Conservation (phyloP, 2,797 vertebrate species). For the Toxotes lorentzi region DNA sequence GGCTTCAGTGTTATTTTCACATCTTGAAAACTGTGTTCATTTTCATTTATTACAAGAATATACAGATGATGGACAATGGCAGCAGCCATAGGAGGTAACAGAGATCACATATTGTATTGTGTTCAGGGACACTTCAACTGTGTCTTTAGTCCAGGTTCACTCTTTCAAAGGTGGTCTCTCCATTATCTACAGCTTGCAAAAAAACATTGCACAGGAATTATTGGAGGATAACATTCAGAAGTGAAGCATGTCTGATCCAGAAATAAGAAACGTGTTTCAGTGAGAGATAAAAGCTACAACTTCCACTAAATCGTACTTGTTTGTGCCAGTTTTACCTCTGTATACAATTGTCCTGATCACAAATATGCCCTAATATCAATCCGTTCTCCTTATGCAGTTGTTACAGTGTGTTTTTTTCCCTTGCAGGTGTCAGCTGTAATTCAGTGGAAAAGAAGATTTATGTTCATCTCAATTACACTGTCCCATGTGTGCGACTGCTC, state of each 20-base stretch:
- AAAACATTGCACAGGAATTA: not conserved
- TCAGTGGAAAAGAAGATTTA: constrained; percentile 97
- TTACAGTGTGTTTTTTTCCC: not conserved
- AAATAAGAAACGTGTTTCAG: not conserved
- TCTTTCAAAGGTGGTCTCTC: not conserved
- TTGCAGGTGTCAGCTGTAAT: constrained; percentile 81
- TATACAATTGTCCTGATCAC: not conserved
- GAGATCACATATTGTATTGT: not conserved
- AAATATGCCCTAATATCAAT: not conserved
- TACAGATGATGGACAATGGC: not conserved
- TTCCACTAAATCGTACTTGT: not conserved
- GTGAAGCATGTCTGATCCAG: not conserved
- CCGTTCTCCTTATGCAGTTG: not conserved
- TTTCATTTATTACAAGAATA: not conserved
- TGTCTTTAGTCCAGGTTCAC: not conserved
- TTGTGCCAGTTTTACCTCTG: not conserved
- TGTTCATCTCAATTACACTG: constrained; percentile 89
- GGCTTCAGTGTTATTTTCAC: not conserved
- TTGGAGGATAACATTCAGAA: not conserved
- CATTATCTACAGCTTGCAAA: not conserved
- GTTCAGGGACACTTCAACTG: not conserved
- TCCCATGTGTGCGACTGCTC: constrained; percentile 93
- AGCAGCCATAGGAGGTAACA: not conserved
- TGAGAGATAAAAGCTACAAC: not conserved
- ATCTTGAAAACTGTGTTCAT: not conserved